Evolutionary conservation across 1,140 invertebrate species (phyloP).

Genomic region (Oscheius sp.): DNA sequence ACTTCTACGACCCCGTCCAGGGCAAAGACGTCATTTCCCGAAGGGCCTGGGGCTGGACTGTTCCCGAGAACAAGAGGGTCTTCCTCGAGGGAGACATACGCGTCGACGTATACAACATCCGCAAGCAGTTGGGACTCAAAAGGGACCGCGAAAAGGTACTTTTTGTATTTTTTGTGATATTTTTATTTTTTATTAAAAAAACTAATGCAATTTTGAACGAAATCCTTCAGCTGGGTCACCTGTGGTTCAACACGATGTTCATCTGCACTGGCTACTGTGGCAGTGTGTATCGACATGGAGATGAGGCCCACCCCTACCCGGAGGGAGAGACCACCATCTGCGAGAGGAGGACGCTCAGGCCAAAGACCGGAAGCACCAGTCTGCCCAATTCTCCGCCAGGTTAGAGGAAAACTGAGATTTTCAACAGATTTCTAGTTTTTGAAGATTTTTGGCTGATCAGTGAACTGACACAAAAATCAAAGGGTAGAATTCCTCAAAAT

Average conservation of each 20-base stretch:
- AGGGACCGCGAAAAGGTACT: slow-evolving; percentile 35
- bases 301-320: slow-evolving; percentile 48
- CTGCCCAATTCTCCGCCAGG: neutral
- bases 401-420: neutral
- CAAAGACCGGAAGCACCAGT: neutral
- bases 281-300: slow-evolving; percentile 50
- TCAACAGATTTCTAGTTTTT: neutral
- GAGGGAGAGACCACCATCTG: neutral
- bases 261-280: slow-evolving; percentile 48
- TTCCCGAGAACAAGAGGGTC: slow-evolving; percentile 47
- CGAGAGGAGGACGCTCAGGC: neutral
- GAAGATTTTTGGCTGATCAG: neutral
- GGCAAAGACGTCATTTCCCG: slow-evolving; percentile 5
- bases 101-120: slow-evolving; percentile 43
- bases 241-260: slow-evolving; percentile 61
- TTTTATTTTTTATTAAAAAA: slow-evolving; percentile 26
- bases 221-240: slow-evolving; percentile 46
- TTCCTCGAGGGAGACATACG: slow-evolving; percentile 60
- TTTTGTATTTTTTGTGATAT: too few relatives aligned
- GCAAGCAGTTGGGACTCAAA: neutral
- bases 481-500: too few relatives aligned
- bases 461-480: too few relatives aligned
- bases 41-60: slow-evolving; percentile 56
- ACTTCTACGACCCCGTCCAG: neutral
- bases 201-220: neutral